A percentile compares a stretch with the other conserved stretches of the same genome.
phyloP scores from a whole-genome alignment of 2,113 vertebrate species.

The Porphyrio hochstetteri region DNA sequence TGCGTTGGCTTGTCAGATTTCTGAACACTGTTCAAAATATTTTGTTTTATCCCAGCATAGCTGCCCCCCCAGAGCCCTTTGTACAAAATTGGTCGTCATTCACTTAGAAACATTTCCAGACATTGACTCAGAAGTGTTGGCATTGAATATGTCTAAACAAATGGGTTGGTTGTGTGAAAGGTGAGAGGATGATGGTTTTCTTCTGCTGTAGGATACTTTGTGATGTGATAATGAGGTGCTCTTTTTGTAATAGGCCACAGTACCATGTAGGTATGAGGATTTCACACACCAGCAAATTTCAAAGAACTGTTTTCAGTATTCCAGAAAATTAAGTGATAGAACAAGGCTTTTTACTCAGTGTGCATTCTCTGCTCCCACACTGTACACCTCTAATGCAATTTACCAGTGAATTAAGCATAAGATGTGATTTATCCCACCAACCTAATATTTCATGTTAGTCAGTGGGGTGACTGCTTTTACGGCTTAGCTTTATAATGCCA shows the following conservation, averaged over 20 bases:
- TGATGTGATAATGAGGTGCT: slow-evolving; percentile 36
- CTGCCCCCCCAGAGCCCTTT: not conserved
- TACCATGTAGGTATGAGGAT: slow-evolving; percentile 24
- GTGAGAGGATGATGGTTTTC: not conserved
- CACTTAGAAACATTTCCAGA: slow-evolving; percentile 46
- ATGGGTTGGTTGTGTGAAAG: not conserved
- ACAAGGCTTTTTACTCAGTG: slow-evolving; percentile 52
- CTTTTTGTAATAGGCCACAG: not conserved
- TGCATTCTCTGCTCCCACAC: slow-evolving; percentile 42
- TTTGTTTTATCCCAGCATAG: not conserved
- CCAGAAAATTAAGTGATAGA: slow-evolving; percentile 47
- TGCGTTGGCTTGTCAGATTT: not conserved
- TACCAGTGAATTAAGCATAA: slow-evolving; percentile 64
- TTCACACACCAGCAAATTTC: slow-evolving; percentile 35
- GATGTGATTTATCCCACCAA: slow-evolving; percentile 59
- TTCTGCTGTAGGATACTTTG: not conserved
- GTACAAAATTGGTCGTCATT: not conserved
- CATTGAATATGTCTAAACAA: slow-evolving; percentile 32
- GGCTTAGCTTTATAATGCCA: slow-evolving; percentile 36
- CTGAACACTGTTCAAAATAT: not conserved
- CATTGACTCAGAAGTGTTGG: not conserved
- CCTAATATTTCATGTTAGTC: slow-evolving; percentile 63
- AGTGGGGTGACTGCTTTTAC: slow-evolving; percentile 46
- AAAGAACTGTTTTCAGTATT: slow-evolving; percentile 43
- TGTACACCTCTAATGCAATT: slow-evolving; percentile 57